Percentiles rank a stretch among this genome's conserved stretches.
These are phyloP conservation scores for Geotrypetes seraphini DNA, from an alignment of 2,797 vertebrate species.

Conservation along the genomic window DNA sequence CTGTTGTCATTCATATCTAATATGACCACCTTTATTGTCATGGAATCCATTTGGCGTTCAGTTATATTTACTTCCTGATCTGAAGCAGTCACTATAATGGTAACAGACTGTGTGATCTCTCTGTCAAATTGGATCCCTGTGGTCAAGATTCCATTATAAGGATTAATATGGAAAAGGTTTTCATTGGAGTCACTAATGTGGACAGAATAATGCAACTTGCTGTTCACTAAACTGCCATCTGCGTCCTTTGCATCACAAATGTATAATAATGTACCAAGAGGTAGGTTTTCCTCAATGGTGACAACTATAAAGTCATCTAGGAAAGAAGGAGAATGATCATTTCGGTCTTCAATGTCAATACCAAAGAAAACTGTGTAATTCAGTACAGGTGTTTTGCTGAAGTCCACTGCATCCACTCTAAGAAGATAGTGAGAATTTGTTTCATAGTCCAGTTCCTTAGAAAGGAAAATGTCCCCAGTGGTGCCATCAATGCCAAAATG, in stretches of 20 bases:
- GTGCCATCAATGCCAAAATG: conserved; percentile 67
- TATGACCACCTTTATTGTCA: conserved; percentile 68
- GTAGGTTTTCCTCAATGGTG: conserved; percentile 64
- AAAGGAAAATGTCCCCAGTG: conserved; percentile 74
- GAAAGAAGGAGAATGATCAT: conserved; percentile 78
- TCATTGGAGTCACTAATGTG: conserved; percentile 20
- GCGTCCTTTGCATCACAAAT: conserved; percentile 75
- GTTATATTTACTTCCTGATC: conserved; percentile 60
- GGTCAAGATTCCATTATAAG: conserved; percentile 60
- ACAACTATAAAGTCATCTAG: conserved; percentile 63
- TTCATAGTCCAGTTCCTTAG: conserved; percentile 81
- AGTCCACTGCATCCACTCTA: conserved; percentile 52
- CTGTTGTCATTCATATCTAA: conserved; percentile 81
- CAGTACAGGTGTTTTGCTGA: conserved; percentile 11
- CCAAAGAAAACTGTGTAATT: conserved; percentile 55
- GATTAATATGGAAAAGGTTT: conserved; percentile 70
- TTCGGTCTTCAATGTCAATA: conserved; percentile 72
- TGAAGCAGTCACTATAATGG: conserved; percentile 65
- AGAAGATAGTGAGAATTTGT: conserved; percentile 60
- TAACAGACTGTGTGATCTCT: conserved; percentile 46
- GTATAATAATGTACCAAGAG: conserved; percentile 60
- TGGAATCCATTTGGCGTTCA: conserved; percentile 43
- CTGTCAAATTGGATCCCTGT: conserved; percentile 63
- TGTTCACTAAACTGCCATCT: conserved; percentile 73
- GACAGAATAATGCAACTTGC: conserved; percentile 67